Conservation (phyloP, 2,797 vertebrate species). For the Gorsachius magnificus region DNA sequence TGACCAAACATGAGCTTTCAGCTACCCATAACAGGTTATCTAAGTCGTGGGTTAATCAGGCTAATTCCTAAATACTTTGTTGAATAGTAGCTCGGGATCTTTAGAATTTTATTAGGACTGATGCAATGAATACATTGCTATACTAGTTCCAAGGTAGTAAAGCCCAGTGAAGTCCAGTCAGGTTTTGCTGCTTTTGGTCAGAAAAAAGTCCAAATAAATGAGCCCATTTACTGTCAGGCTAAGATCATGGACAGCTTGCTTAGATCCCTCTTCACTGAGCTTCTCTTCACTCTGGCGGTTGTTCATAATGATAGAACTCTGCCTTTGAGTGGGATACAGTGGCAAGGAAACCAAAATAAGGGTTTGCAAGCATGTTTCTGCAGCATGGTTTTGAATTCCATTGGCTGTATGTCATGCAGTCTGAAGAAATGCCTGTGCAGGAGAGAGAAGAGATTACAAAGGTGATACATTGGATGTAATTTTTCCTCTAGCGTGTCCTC, state of each 20-base stretch:
- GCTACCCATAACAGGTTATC: neutral
- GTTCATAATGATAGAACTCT: neutral
- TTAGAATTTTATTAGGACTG: neutral
- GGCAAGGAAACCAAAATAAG: neutral
- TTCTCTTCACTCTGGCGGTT: neutral
- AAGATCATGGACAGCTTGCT: neutral
- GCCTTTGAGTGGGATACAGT: neutral
- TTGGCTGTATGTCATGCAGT: neutral
- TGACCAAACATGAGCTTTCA: neutral
- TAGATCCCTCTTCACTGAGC: neutral
- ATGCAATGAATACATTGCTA: neutral
- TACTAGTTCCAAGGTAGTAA: neutral
- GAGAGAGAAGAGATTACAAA: neutral
- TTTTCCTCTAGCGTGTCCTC: neutral
- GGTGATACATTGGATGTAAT: neutral
- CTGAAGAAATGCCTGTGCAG: neutral
- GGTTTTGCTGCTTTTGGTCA: neutral
- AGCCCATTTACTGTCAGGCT: neutral
- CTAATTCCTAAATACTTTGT: neutral
- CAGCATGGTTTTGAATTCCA: neutral
- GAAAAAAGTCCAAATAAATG: neutral
- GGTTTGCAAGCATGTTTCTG: neutral
- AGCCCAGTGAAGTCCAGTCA: neutral
- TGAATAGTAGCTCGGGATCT: neutral
- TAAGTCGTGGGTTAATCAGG: neutral